phyloP scores from a whole-genome alignment of 1,140 invertebrate genomes.

The Solen grandis region DNA sequence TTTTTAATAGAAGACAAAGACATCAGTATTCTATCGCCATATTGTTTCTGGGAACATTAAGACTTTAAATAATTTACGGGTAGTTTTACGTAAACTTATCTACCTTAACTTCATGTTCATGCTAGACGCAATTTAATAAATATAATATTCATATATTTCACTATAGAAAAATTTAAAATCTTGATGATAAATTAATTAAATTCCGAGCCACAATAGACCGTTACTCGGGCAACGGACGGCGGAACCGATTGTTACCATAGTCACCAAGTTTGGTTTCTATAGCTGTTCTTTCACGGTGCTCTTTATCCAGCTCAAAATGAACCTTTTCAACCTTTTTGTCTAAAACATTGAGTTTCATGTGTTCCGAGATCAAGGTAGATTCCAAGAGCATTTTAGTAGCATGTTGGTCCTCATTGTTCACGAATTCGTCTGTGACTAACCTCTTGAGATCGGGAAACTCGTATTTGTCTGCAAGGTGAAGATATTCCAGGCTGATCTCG shows the following conservation, averaged over 20 bases:
- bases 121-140: too few species aligned
- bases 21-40: too few species aligned
- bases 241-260: conserved; percentile 31
- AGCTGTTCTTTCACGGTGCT: conserved; percentile 47
- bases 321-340: conserved; percentile 52
- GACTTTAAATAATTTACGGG: too few species aligned
- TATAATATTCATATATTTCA: too few species aligned
- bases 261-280: conserved; percentile 47
- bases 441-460: conserved; percentile 28
- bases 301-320: conserved; percentile 47
- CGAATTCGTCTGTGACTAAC: conserved; percentile 43
- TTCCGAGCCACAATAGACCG: too few species aligned
- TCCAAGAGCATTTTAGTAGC: conserved; percentile 22
- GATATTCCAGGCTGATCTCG: conserved; percentile 34
- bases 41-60: too few species aligned
- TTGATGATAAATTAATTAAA: too few species aligned
- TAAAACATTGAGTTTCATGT: conserved; percentile 41
- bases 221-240: neutral
- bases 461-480: conserved; percentile 51
- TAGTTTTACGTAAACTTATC: too few species aligned
- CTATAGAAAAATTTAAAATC: too few species aligned
- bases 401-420: conserved; percentile 30
- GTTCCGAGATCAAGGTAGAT: conserved; percentile 32
- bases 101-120: too few species aligned
- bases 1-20: too few species aligned